phyloP scores from a whole-genome alignment of 2,113 vertebrate species.

The Callithrix jacchus region DNA sequence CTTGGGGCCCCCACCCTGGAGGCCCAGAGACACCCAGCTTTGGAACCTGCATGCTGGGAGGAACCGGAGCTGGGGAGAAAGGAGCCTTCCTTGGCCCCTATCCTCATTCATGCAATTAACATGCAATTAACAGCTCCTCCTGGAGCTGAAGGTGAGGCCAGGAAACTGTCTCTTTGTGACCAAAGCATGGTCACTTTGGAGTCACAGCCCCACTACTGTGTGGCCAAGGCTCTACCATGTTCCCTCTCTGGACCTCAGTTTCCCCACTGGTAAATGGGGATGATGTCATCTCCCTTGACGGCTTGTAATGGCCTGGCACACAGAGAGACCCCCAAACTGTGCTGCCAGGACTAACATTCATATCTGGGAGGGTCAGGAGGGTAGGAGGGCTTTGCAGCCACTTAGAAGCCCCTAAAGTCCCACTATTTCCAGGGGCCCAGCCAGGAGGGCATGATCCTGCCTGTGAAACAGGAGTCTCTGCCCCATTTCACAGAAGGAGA shows the following conservation, averaged over 20 bases:
- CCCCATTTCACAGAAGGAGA: background rate
- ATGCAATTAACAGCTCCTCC: background rate
- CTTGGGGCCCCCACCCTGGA: background rate
- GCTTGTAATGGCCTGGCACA: background rate
- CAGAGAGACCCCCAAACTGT: too few species aligned
- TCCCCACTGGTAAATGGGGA: background rate
- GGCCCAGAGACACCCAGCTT: background rate
- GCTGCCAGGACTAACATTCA: background rate
- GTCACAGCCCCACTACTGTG: background rate
- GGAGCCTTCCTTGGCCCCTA: background rate
- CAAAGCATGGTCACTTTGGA: background rate
- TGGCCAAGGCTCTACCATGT: background rate
- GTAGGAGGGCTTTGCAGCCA: background rate
- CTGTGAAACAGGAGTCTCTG: background rate
- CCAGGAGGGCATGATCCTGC: background rate
- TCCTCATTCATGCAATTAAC: background rate
- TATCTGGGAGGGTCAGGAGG: background rate
- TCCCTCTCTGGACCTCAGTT: background rate
- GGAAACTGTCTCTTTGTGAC: background rate
- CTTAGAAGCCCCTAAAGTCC: background rate
- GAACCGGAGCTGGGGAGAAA: background rate
- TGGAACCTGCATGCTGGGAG: background rate
- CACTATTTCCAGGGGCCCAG: background rate
- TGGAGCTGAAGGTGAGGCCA: background rate
- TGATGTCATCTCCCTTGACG: accelerated